A percentile compares a stretch with the other conserved stretches of the same genome.
Conservation (phyloP, 2,888 invertebrate species). For the Mimumesa dahlbomi region DNA sequence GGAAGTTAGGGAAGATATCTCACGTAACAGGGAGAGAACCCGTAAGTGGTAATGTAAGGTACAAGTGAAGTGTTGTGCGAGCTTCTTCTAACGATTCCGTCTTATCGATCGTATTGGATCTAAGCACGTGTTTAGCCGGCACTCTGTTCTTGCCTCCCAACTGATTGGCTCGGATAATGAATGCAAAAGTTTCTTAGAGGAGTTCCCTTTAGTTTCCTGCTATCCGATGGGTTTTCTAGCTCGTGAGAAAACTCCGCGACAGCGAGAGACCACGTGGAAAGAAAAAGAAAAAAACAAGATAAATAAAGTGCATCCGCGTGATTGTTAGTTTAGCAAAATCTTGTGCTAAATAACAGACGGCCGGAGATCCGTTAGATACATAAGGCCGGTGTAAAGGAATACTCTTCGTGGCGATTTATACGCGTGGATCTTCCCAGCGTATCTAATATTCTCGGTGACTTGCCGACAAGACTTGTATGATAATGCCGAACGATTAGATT, state of each 20-base stretch:
- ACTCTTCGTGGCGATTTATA: conserved; percentile 33
- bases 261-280: not conserved
- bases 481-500: conserved; percentile 51
- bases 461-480: conserved; percentile 35
- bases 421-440: conserved; percentile 3
- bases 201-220: conserved; percentile 18
- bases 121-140: conserved; percentile 39
- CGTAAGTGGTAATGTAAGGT: conserved; percentile 15
- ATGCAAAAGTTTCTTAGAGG: conserved; percentile 18
- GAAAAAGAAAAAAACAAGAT: too few species aligned
- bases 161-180: conserved; percentile 53
- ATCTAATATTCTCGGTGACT: conserved; percentile 30
- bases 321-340: not conserved
- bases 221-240: too few species aligned
- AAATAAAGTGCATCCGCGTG: not conserved
- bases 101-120: conserved; percentile 48
- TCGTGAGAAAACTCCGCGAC: conserved; percentile 19
- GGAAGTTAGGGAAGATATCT: not conserved
- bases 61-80: conserved; percentile 27
- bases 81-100: conserved; percentile 37
- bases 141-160: conserved; percentile 34
- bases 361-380: conserved; percentile 36
- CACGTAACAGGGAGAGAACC: not conserved
- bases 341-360: conserved; percentile 35
- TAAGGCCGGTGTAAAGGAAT: conserved; percentile 3